Evolutionary conservation across 2,113 vertebrate genomes (phyloP), one percentile per base, ranked within the genome.

Genomic region (Nothocercus julius): DNA sequence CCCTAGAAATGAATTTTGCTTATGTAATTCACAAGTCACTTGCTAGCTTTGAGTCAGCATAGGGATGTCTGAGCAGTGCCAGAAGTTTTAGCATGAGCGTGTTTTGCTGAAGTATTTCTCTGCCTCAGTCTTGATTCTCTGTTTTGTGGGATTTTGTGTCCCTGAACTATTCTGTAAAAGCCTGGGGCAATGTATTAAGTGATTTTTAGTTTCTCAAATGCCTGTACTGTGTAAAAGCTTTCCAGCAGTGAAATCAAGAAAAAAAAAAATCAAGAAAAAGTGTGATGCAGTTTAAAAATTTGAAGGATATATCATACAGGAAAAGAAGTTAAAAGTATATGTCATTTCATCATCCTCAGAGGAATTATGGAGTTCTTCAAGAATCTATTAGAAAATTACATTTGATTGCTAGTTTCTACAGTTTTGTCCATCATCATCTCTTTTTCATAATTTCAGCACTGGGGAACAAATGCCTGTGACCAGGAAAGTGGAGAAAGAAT

Each of bases 331-430:
- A 9, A 38, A 72, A 38, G 27, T 11, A 5, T 28, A 6, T 27
- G 2, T 72, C 0, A 28, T 28, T 54, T 67, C 78, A 59, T 54
- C n/a, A 7, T 72, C 13, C 19, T 59, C 0, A 47, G 27, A 40
- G 27, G 54, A 91, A 47, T 77, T 13, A 18, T 63, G 22, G 10
- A 83, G 16, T n/a, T 68, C 85, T 21, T 44, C 64, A 24, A 56
- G 14, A 67, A 28, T 67, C 27, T 53, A 1, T 76, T 20, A 22
- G 27, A 20, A 54, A 68, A 10, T 72, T 53, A 2, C 28, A 25
- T 75, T 78, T 69, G 17, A 40, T 61, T 28, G 61, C 17, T 66
- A 58, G 51, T 70, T 94, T 42, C 21, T 12, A 12, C 38, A 59
- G 38, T 80, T 62, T 72, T 4, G 7, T 76, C 30, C 0, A 1